Evolutionary conservation across 1,140 invertebrate genomes (phyloP).

Genomic region (Oryzaephilus surinamensis): DNA sequence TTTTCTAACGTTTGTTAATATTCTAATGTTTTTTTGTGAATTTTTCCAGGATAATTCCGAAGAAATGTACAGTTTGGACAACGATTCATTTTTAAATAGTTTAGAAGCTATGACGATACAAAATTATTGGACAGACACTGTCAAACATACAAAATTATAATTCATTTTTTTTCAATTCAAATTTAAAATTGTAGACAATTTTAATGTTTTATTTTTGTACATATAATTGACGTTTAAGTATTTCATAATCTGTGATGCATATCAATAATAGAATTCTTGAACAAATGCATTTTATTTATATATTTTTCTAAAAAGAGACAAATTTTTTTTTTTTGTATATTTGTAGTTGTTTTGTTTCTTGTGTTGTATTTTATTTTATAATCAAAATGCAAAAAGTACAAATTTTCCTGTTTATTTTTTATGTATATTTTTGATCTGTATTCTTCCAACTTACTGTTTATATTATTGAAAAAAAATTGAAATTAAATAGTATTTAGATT

Average conservation of each 20-base stretch:
- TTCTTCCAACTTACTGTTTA: too few relatives aligned
- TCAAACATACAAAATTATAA: constrained; percentile 84
- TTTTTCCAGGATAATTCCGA: constrained; percentile 74
- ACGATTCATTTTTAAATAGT: constrained; percentile 83
- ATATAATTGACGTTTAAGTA: constrained; percentile 17
- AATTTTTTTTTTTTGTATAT: constrained; percentile 5
- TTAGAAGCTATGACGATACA: constrained; percentile 87
- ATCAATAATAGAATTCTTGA: constrained; percentile 22
- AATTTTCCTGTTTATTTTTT: too few relatives aligned
- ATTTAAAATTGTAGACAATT: too few relatives aligned
- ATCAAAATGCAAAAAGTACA: constrained; percentile 11
- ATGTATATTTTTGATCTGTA: too few relatives aligned
- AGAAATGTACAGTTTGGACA: constrained; percentile 86
- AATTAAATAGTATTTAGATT: too few relatives aligned
- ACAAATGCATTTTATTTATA: constrained; percentile 12
- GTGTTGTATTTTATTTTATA: too few relatives aligned
- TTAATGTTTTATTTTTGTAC: constrained; percentile 1
- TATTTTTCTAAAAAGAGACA: constrained; percentile 12
- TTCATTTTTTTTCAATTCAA: constrained; percentile 17
- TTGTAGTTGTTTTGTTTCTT: constrained; percentile 4
- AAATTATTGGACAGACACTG: constrained; percentile 86
- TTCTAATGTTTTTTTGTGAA: constrained; percentile 1
- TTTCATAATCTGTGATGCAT: constrained; percentile 35
- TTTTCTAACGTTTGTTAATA: neutral
- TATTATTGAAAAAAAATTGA: too few relatives aligned